These are phyloP conservation scores for Rhagoletis zephyria DNA, from an alignment of 1,140 invertebrate genomes.

Conservation along the genomic window DNA sequence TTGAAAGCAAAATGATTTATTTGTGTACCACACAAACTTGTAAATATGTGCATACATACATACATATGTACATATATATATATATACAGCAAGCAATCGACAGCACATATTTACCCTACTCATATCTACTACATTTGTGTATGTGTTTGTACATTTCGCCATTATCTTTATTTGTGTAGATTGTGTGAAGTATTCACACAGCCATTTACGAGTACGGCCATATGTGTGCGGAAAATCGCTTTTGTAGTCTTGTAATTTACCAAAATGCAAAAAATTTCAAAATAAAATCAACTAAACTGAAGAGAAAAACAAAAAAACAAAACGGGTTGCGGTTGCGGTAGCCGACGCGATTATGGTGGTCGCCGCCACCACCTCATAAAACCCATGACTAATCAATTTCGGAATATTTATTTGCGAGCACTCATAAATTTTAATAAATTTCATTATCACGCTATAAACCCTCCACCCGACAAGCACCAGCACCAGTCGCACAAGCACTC, in stretches of 20 bases:
- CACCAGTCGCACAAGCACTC: not conserved
- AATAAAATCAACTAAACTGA: too few species aligned
- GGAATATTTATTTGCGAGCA: slow-evolving; percentile 1
- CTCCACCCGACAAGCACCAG: not conserved
- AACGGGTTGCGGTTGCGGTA: slow-evolving; percentile 26
- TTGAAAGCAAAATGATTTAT: slow-evolving; percentile 43
- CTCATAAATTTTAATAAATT: slow-evolving; percentile 53
- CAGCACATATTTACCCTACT: too few species aligned
- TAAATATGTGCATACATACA: not conserved
- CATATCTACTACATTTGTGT: too few species aligned
- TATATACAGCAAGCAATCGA: too few species aligned
- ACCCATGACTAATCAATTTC: slow-evolving; percentile 49
- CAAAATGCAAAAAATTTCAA: not conserved
- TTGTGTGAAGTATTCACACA: not conserved
- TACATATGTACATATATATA: not conserved
- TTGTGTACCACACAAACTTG: not conserved
- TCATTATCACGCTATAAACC: slow-evolving; percentile 48
- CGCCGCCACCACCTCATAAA: slow-evolving; percentile 38
- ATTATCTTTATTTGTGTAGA: not conserved
- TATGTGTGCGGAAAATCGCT: too few species aligned
- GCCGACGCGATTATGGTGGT: slow-evolving; percentile 1
- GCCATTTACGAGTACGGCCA: too few species aligned
- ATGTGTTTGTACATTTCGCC: not conserved
- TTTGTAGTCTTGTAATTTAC: not conserved
- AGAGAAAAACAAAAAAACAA: not conserved